phyloP scores from a whole-genome alignment of 2,797 vertebrate genomes.

The Girardinus metallicus region DNA sequence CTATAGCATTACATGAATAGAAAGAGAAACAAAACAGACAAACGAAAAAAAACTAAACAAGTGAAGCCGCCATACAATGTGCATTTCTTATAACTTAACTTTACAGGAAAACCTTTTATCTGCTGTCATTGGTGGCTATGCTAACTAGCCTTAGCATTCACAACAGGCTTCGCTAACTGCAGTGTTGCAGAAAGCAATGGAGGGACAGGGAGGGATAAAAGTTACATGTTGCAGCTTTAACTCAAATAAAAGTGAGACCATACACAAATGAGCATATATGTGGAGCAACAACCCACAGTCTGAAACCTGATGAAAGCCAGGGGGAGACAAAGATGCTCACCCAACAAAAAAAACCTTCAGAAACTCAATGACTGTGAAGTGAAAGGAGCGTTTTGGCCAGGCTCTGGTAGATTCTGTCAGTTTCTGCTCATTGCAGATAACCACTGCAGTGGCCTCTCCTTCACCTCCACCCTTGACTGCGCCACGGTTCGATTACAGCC shows the following conservation, averaged over 20 bases:
- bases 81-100: too few species aligned
- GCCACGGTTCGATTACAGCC: not conserved
- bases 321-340: not conserved
- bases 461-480: not conserved
- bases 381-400: not conserved
- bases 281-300: not conserved
- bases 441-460: not conserved
- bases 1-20: too few species aligned
- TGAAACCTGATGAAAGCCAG: not conserved
- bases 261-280: not conserved
- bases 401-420: not conserved
- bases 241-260: not conserved
- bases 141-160: too few species aligned
- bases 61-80: too few species aligned
- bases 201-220: rapidly evolving
- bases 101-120: too few species aligned
- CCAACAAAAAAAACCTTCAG: not conserved
- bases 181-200: too few species aligned
- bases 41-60: too few species aligned
- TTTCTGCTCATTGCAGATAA: constrained; percentile 3
- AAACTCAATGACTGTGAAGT: not conserved
- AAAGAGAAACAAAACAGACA: too few species aligned
- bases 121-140: too few species aligned
- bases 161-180: too few species aligned
- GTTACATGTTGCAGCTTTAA: not conserved